Conservation (phyloP, 2,113 vertebrate species). For the Climacteris rufus region DNA sequence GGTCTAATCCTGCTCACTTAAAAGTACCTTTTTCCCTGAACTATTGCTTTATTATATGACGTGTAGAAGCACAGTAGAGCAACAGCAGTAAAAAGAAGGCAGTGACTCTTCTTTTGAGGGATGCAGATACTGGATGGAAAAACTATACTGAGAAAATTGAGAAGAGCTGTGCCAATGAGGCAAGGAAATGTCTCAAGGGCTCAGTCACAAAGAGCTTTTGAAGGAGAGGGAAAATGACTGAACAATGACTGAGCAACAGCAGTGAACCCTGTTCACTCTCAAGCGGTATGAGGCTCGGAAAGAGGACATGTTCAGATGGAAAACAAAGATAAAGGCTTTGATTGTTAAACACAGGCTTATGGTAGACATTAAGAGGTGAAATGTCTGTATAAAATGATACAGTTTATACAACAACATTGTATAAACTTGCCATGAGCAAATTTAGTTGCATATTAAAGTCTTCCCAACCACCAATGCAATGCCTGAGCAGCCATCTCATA, state of each 20-base stretch:
- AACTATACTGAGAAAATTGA: not conserved
- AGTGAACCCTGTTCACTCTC: not conserved
- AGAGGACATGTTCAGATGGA: not conserved
- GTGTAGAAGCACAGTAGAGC: not conserved
- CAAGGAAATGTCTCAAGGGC: not conserved
- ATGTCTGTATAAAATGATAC: not conserved
- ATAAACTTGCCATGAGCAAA: slow-evolving; percentile 31
- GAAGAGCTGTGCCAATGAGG: not conserved
- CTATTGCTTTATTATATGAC: not conserved
- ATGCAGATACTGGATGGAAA: not conserved
- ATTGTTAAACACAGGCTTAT: slow-evolving; percentile 14
- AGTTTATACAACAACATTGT: not conserved
- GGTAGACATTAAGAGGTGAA: not conserved
- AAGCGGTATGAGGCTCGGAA: fast-evolving
- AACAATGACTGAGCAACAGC: not conserved
- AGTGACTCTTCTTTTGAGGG: not conserved
- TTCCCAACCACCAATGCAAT: not conserved
- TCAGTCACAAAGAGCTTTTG: not conserved
- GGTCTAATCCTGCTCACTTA: not conserved
- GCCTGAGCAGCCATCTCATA: slow-evolving; percentile 39
- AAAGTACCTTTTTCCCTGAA: not conserved
- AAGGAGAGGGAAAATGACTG: not conserved
- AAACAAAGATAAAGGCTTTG: not conserved
- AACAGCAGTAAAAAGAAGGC: not conserved
- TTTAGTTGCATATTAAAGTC: not conserved